Conservation (phyloP, 2,113 vertebrate genomes). For the Piprites chloris region DNA sequence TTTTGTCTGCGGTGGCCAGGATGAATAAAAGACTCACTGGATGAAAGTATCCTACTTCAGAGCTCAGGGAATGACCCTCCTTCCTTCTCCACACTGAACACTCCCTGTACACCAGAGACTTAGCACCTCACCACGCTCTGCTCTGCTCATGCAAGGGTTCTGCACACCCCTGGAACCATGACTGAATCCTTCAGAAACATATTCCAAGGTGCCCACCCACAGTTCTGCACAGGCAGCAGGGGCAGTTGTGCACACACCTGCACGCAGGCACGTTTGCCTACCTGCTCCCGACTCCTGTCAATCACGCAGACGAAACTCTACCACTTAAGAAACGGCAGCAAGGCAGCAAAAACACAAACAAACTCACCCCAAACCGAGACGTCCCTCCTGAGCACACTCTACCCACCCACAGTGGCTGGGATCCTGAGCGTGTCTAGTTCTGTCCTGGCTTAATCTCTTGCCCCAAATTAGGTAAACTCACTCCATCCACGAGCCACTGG, state of each 20-base stretch:
- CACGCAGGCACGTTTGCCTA: neutral
- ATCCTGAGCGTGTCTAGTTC: neutral
- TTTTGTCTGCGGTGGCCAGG: neutral
- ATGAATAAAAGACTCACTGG: neutral
- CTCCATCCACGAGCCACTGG: neutral
- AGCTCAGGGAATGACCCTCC: neutral
- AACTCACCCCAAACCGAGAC: neutral
- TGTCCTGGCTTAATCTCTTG: neutral
- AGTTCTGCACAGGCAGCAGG: neutral
- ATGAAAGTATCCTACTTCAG: neutral
- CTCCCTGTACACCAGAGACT: neutral
- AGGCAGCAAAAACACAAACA: neutral
- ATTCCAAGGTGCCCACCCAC: neutral
- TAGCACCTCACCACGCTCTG: neutral
- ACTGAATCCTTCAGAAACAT: neutral
- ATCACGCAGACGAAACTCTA: neutral
- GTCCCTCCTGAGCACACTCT: neutral
- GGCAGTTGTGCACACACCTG: neutral
- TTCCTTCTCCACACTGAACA: neutral
- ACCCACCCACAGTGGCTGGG: neutral
- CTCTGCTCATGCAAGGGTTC: neutral
- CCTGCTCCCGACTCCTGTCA: neutral
- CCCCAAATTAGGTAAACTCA: neutral
- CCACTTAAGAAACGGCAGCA: neutral
- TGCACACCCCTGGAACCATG: neutral